These are phyloP conservation scores for Alcedo quadribrachys DNA, from an alignment of 2,797 vertebrate species.

Conservation along the genomic window DNA sequence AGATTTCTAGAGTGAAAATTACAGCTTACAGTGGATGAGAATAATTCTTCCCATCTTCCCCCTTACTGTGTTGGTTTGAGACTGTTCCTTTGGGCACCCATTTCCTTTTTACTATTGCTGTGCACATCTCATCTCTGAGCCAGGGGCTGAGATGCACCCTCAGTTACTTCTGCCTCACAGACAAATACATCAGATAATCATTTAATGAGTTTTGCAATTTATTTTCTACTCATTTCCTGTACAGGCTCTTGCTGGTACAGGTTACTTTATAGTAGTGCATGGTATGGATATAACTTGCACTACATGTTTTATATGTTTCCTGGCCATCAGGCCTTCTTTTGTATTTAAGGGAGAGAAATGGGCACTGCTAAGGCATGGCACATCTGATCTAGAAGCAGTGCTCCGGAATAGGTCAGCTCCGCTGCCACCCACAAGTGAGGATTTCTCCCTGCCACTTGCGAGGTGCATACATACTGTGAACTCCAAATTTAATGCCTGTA, in stretches of 20 bases:
- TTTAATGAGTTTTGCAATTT: not conserved
- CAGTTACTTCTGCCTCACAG: not conserved
- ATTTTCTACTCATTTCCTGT: not conserved
- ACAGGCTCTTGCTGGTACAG: not conserved
- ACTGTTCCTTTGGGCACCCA: not conserved
- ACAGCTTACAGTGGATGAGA: not conserved
- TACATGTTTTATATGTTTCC: not conserved
- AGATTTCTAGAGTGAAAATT: constrained; percentile 55
- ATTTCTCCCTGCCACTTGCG: not conserved
- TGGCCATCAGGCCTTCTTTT: not conserved
- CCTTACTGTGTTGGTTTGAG: not conserved
- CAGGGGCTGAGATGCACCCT: not conserved
- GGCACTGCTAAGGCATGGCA: not conserved
- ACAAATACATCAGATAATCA: not conserved
- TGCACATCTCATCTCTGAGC: not conserved
- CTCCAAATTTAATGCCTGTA: not conserved
- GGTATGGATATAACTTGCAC: not conserved
- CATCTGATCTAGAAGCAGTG: not conserved
- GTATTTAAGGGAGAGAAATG: not conserved
- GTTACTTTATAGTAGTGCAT: not conserved
- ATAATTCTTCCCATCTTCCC: not conserved
- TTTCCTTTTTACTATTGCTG: not conserved
- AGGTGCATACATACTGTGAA: not conserved
- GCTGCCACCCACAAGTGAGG: not conserved
- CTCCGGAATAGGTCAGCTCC: not conserved